Conservation (phyloP, 2,113 vertebrate species). For the Nansenia antarctica region DNA sequence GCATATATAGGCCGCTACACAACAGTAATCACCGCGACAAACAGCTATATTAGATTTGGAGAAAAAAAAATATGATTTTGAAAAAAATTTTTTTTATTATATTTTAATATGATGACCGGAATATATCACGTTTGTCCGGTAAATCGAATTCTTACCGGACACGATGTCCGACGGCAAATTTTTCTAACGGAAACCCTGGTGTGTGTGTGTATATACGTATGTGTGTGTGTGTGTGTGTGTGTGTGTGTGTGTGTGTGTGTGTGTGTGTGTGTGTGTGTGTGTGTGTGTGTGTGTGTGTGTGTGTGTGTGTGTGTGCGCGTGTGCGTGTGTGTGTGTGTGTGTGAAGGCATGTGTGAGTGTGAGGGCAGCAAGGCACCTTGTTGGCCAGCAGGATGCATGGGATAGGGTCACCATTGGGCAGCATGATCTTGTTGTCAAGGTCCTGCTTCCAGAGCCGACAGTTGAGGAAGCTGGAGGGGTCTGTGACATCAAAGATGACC, state of each 20-base stretch:
- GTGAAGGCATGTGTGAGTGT: no score
- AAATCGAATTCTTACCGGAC: no score
- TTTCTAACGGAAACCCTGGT: no score
- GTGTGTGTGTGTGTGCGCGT: neutral
- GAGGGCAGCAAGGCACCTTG: conserved; percentile 84
- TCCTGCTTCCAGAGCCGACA: conserved; percentile 87
- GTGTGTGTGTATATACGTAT: neutral
- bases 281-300: neutral
- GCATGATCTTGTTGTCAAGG: conserved; percentile 80
- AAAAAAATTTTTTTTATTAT: no score
- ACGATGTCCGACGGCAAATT: no score
- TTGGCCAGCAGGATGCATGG: conserved; percentile 90
- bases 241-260: neutral
- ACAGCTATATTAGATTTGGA: no score
- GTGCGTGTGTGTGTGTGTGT: neutral
- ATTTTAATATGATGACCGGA: no score
- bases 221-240: neutral
- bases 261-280: no score
- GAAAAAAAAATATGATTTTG: no score
- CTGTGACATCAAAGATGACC: conserved; percentile 88
- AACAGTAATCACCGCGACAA: no score
- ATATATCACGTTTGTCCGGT: no score
- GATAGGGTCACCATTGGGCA: conserved; percentile 72
- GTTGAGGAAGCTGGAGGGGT: conserved; percentile 77
- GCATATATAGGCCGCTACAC: no score